Base-by-base conservation (phyloP, 1,140 invertebrate species). In the Pteromalus puparum region DNA sequence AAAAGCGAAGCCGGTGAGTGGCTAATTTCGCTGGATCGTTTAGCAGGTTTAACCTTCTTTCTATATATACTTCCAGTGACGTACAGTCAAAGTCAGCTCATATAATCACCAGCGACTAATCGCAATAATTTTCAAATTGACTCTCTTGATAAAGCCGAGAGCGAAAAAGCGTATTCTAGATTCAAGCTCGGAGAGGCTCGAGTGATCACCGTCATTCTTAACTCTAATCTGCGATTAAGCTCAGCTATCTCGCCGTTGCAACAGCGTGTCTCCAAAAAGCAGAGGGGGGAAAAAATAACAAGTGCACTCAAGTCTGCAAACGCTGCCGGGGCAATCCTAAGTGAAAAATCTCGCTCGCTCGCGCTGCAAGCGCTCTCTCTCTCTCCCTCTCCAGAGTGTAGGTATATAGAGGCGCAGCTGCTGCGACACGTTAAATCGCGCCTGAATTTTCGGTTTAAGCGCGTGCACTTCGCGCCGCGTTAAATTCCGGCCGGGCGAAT, bases 171-270 rank as follows among this genome's bases (percentile, higher is more conserved):
- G 7, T 48, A 21, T 6, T 48, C 24, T 10, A 48, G 21, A 24
- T 76, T 76, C 12, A 24, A 76, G 74, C 75, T 61, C 53, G 30
- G 30, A 34, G 18, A 77, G 48, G 28, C 28, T 30, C 24, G 28
- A 77, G 26, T 42, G 10, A 67, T 46, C 21, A 24, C 65, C 10
- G 68, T 26, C 26, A 72, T 70, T 81, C 67, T 67, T 72, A 72
- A 72, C 67, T 81, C 18, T 72, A 81, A 81, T 81, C 68, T 30
- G 68, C 79, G 79, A 81, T 81, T 81, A 72, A 79, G 18, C 61
- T 68, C n/a, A 38, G 46, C 46, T 18, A 30, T 26, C 28, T 61
- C 28, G 28, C 26, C 48, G 4, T 5, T 34, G 30, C 2, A 7
- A 12, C 6, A 7, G 6, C 48, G 48, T 5, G 48, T 53, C 53